Base-by-base conservation (phyloP, 2,113 vertebrate genomes). In the Protobothrops mucrosquamatus region DNA sequence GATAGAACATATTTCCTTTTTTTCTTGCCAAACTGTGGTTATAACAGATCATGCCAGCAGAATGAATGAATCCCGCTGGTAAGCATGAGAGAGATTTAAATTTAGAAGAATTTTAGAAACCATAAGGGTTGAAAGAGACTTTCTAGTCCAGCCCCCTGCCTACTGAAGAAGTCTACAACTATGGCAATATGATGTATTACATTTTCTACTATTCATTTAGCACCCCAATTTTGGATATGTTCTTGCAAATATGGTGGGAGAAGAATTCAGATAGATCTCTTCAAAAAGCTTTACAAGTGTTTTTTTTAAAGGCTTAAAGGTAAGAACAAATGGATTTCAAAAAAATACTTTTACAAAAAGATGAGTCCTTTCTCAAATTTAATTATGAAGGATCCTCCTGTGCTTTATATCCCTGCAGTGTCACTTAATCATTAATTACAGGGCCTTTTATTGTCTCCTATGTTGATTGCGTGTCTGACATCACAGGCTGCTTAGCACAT, bases 351-450 rank as follows among this genome's bases (percentile, higher is more conserved):
- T 93, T 95, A 92, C n/a, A 48, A 94, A 97, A 94, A 92, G n/a
- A 85, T 95, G 89, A 56, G 23, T 92, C 85, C 93, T 94, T 87
- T 96, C 94, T 92, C 89, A 20, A 93, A 43, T 91, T 96, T 88
- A 4, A 0, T 89, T 96, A 91, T 22, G 85, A 48, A 94, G 14
- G 1, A 4, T 91, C 20, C 89, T 61, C 39, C 52, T 93, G 91
- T 94, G 85, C 94, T 93, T 93, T 81, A 9, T 46, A 94, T 96
- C 96, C 91, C 93, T 29, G 39, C 1, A 85, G 94, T 85, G 59
- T 48, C 91, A 54, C 24, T 94, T 95, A 96, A 95, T 94, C 94
- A 93, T 93, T 96, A 96, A 97, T 96, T 95, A 97, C 93, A 0
- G 5, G 94, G 96, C 48, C 87, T 96, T 94, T 94, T 34, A 1